These are phyloP conservation scores for Monarcha castaneiventris DNA, from an alignment of 2,113 vertebrate genomes.

Conservation along the genomic window DNA sequence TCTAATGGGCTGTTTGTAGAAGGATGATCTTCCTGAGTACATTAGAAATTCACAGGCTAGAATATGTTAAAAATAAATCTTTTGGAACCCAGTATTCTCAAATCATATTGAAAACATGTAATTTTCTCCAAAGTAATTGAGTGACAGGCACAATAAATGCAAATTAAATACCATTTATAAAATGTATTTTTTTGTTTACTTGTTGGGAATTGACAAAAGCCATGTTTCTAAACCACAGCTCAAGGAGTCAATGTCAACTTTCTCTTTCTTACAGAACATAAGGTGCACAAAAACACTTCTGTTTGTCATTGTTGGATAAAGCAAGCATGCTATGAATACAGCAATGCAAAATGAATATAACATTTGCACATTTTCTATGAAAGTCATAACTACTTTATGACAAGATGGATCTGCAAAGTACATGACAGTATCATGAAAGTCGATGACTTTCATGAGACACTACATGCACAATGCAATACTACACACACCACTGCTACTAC, in stretches of 20 bases:
- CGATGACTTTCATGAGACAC: not conserved
- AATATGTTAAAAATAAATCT: not conserved
- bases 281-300: accelerated
- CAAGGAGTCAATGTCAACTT: not conserved
- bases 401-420: not conserved
- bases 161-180: not conserved
- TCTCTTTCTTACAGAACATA: not conserved
- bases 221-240: not conserved
- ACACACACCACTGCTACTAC: not conserved
- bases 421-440: not conserved
- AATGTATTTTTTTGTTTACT: not conserved
- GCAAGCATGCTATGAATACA: not conserved
- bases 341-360: not conserved
- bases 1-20: not conserved
- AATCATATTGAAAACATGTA: not conserved
- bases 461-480: not conserved
- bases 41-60: not conserved
- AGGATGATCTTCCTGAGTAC: not conserved
- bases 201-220: not conserved
- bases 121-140: not conserved
- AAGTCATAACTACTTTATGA: not conserved
- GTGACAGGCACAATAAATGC: not conserved
- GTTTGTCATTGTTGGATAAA: not conserved
- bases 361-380: not conserved
- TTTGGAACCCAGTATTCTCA: not conserved